These are phyloP conservation scores for Cercopithecus mona DNA, from an alignment of 2,113 vertebrate genomes.

Conservation along the genomic window DNA sequence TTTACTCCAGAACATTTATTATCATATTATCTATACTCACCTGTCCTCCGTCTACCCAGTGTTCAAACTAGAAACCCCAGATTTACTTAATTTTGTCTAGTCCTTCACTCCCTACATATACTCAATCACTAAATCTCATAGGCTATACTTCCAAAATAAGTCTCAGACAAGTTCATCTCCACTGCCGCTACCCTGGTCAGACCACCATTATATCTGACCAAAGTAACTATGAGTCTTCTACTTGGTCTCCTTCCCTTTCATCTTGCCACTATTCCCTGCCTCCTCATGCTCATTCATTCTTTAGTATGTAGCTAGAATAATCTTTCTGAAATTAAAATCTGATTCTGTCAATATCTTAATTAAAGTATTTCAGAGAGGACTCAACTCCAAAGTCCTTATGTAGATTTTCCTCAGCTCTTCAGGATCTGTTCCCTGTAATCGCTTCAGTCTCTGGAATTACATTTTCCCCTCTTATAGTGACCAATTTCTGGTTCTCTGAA, in stretches of 20 bases:
- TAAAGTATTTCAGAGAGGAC: not conserved
- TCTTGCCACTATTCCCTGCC: not conserved
- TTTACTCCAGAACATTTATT: not conserved
- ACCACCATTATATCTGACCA: not conserved
- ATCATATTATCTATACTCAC: not conserved
- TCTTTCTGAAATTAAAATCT: constrained; percentile 36
- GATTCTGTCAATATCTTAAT: not conserved
- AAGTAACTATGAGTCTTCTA: not conserved
- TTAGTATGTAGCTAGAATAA: not conserved
- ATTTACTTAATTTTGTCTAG: not conserved
- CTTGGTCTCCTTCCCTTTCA: not conserved
- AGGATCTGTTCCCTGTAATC: not conserved
- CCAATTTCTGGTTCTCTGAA: not conserved
- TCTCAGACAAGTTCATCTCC: not conserved
- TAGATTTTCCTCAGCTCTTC: not conserved
- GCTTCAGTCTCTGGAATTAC: not conserved
- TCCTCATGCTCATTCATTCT: not conserved
- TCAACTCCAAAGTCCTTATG: not conserved
- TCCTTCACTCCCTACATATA: not conserved
- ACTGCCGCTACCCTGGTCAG: not conserved
- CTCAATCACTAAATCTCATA: not conserved
- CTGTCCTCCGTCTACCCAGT: not conserved
- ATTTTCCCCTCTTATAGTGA: not conserved
- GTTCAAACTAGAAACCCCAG: not conserved
- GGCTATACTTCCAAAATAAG: not conserved